Conservation (phyloP, 2,888 invertebrate species). For the Ectropis crepuscularia region DNA sequence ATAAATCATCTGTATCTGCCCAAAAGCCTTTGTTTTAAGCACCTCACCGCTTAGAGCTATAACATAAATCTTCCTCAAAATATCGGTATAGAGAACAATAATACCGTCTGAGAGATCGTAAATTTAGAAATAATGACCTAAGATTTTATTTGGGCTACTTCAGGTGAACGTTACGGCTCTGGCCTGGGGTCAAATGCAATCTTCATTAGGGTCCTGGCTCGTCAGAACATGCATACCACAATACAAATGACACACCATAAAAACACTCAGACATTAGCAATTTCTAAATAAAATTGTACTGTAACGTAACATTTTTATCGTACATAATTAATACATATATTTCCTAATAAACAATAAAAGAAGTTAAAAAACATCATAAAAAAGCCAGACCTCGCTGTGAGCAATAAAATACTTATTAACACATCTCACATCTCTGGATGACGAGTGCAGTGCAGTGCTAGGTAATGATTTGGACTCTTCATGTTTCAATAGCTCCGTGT, state of each 20-base stretch:
- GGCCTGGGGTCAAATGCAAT: constrained; percentile 70
- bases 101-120: constrained; percentile 63
- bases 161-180: constrained; percentile 76
- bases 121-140: constrained; percentile 77
- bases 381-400: too few species aligned
- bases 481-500: too few species aligned
- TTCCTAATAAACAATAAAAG: too few species aligned
- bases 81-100: constrained; percentile 67
- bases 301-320: too few species aligned
- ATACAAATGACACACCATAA: constrained; percentile 11
- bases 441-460: too few species aligned
- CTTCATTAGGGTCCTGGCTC: constrained; percentile 65
- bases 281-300: background rate
- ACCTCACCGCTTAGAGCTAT: constrained; percentile 64
- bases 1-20: constrained; percentile 52
- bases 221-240: constrained; percentile 18
- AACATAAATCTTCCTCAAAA: constrained; percentile 78
- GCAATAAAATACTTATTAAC: too few species aligned
- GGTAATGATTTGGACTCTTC: too few species aligned
- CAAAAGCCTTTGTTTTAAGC: constrained; percentile 52
- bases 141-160: constrained; percentile 75
- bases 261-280: background rate
- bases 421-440: too few species aligned
- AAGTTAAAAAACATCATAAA: too few species aligned
- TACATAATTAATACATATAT: too few species aligned